Base-by-base conservation (phyloP, 92 coral and sea anemone species). In the Siderastrea siderea region DNA sequence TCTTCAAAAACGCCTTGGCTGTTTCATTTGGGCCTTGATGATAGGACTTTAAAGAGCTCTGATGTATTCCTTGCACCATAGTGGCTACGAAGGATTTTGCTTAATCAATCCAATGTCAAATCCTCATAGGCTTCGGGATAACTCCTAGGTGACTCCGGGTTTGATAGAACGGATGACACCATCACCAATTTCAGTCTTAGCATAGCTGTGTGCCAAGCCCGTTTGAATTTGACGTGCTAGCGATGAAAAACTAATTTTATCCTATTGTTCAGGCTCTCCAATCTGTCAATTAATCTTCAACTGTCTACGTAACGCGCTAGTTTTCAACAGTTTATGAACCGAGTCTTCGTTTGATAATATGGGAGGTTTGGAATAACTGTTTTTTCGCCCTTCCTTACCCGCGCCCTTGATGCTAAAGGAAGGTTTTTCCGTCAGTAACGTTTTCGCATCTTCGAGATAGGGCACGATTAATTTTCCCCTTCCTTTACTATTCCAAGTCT, bases 211-310 rank as follows among this genome's bases (percentile, higher is more conserved):
- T 1, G 73, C 1, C 7, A 90, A 8, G 2, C 90, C 92, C 1
- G 79, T 63, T 17, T 93, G 80, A 2, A 93, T 90, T 51, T 93
- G 96, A 57, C 86, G 80, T 12, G 72, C 87, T 7, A 93, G 87
- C 16, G 96, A 93, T 0, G 91, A 85, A 83, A 54, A 90, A 47
- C 85, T 86, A 6, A 89, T 61, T 77, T 93, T 93, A n/a, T 90
- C 94, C 62, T 93, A 87, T 62, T 93, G 87, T 4, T 90, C 80
- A 0, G 96, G 92, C 65, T 93, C 87, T 12, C 96, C 93, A 7
- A 83, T 87, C 67, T 93, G 96, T 16, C 96, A 90, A 17, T 44
- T 83, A 45, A 87, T 93, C 84, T 90, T 93, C 8, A 86, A 90
- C 47, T 86, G 87, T 47, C 87, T 53, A 44, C 90, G 90, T 17